Conservation (phyloP, 2,888 invertebrate genomes). For the Euplagia quadripunctaria region DNA sequence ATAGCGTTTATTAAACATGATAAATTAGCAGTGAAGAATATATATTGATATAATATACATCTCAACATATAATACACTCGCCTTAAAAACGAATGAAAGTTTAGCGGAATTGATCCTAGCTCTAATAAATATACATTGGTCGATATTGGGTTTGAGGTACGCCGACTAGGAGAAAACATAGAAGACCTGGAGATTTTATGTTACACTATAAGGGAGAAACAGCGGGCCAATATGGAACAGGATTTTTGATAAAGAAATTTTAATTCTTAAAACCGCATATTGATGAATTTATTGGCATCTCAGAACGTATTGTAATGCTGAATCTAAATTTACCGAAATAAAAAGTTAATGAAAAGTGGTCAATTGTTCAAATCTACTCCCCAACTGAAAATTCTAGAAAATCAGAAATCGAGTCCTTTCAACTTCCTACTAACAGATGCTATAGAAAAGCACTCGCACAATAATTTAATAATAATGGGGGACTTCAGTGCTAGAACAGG, state of each 20-base stretch:
- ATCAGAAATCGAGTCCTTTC: constrained; percentile 30
- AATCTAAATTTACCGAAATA: too few species aligned
- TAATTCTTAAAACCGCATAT: not conserved
- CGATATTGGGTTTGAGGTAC: not conserved
- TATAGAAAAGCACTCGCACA: not conserved
- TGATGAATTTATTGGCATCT: constrained; percentile 1
- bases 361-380: too few species aligned
- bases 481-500: not conserved
- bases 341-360: too few species aligned
- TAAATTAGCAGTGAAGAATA: not conserved
- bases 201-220: not conserved
- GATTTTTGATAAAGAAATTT: not conserved
- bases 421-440: constrained; percentile 8
- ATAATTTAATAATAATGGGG: not conserved
- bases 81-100: not conserved
- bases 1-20: constrained; percentile 8
- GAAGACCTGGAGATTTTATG: not conserved
- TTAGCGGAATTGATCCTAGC: not conserved
- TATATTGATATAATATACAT: not conserved
- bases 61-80: not conserved
- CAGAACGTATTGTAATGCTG: constrained; percentile 16
- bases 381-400: not conserved
- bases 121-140: not conserved
- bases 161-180: not conserved
- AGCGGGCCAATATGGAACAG: not conserved